phyloP scores from a whole-genome alignment of 2,797 vertebrate species.

The Neosilurus mollespiculum region DNA sequence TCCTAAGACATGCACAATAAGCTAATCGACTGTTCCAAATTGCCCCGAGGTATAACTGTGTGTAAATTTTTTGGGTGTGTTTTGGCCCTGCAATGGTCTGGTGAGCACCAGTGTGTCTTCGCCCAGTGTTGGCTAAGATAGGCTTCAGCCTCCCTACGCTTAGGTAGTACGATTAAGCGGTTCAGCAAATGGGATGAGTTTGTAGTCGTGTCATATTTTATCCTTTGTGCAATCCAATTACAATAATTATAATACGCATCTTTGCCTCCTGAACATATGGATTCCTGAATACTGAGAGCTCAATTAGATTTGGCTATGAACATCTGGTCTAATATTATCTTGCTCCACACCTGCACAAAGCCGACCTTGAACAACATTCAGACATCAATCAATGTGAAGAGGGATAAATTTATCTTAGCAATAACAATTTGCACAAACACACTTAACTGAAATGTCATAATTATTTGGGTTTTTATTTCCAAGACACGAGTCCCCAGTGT shows the following conservation, averaged over 20 bases:
- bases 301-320: conserved; percentile 28
- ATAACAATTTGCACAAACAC: conserved; percentile 16
- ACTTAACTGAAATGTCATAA: background rate
- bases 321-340: conserved; percentile 41
- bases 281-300: conserved; percentile 27
- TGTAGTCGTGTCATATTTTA: background rate
- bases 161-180: too few relatives aligned
- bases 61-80: too few relatives aligned
- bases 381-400: conserved; percentile 17
- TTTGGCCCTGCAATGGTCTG: too few relatives aligned
- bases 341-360: conserved; percentile 19
- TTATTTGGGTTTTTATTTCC: conserved; percentile 28
- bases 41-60: too few relatives aligned
- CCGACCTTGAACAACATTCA: conserved; percentile 27
- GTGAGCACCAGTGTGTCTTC: too few relatives aligned
- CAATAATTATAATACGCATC: background rate
- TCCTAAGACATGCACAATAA: too few relatives aligned
- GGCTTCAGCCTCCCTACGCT: too few relatives aligned
- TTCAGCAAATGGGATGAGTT: background rate
- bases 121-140: too few relatives aligned
- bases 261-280: conserved; percentile 29
- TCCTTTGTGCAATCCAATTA: background rate
- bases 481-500: background rate
- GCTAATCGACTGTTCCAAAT: too few relatives aligned
- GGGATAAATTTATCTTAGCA: conserved; percentile 26